Base-by-base conservation (phyloP, 1,140 invertebrate genomes). In the Dendrolimus punctatus region DNA sequence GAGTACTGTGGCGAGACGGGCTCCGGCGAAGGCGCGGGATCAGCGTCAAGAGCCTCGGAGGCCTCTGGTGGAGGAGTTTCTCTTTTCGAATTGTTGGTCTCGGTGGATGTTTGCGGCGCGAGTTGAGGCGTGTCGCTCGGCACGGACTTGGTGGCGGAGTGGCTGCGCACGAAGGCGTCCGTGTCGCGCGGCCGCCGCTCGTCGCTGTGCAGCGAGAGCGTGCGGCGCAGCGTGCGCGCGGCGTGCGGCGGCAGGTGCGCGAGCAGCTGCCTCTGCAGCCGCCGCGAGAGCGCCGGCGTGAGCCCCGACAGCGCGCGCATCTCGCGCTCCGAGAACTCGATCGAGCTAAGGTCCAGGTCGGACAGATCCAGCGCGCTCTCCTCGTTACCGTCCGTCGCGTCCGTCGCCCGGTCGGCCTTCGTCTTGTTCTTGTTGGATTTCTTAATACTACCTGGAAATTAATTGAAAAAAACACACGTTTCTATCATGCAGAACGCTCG, bases 261-360 rank as follows among this genome's bases (percentile, higher is more conserved):
- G 44, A 91, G 77, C 57, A 92, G 78, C 73, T 92, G 90, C 60
- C 88, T 51, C 51, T 53, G 52, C 52, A 58, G 53, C 36, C 53
- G 57, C 40, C 51, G 60, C 49, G 55, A 55, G 49, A 58, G 55
- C 49, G 55, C 55, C 40, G 53, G 62, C 41, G 53, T 56, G 46
- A 92, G 87, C 60, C 90, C 90, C 5, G 90, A 91, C 66, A 92
- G 75, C 54, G 91, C 91, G 62, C 89, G 87, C 61, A 90, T 83
- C 80, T 92, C 91, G 66, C 90, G 88, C 76, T 92, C 91, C 58
- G 90, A 90, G 37, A 92, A 84, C 73, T 90, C 87, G 60, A 92
- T 87, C 58, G 90, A 87, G 65, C 90, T 91, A 55, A 92, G 71
- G 78, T 92, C 90, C 60, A 92, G 78, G 66, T 91, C 90, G 42